Base-by-base conservation (phyloP, 2,113 vertebrate species). In the Chascanopsetta lugubris region DNA sequence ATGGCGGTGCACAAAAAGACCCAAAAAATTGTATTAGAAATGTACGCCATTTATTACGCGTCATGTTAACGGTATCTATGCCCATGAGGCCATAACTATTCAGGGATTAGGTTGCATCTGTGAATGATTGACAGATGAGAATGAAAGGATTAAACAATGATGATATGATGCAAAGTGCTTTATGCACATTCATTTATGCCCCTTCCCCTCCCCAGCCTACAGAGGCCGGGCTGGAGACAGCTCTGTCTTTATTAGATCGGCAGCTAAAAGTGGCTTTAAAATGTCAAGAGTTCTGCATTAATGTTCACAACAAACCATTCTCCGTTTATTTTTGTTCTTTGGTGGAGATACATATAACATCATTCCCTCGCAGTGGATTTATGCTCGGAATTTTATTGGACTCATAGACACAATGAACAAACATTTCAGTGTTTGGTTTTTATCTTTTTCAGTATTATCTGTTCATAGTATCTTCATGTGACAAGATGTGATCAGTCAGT, bases 61-160 rank as follows among this genome's bases (percentile, higher is more conserved):
- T 66, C 64, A 27, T 77, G 71, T 83, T 61, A 65, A 72, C 75
- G 50, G 62, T 84, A 79, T 80, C 76, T 68, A 50, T 75, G 61
- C 70, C 63, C 61, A 43, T 78, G 11, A 49, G 65, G 27, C 69
- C 43, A 38, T 63, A 82, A 73, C 80, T 79, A 85, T 85, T 73
- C 75, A 70, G 62, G 79, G 83, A 86, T 85, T 80, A 83, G 68
- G 70, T 73, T 79, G 76, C 70, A 66, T 80, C 69, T 83, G 68
- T 65, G 49, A 55, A 70, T 83, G 83, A 87, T 54, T 85, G 86
- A 84, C 84, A 73, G 76, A 43, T 58, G 74, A 46, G 74, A 81
- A 78, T 76, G 73, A 85, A 75, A 78, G 77, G 85, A 82, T 83
- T 86, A 79, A 69, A 85, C 67, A 82, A 77, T 83, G 69, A 80